Percentiles rank a stretch among this genome's conserved stretches.
Conservation (phyloP, 2,113 vertebrate genomes). For the Benitochromis conjunctus region DNA sequence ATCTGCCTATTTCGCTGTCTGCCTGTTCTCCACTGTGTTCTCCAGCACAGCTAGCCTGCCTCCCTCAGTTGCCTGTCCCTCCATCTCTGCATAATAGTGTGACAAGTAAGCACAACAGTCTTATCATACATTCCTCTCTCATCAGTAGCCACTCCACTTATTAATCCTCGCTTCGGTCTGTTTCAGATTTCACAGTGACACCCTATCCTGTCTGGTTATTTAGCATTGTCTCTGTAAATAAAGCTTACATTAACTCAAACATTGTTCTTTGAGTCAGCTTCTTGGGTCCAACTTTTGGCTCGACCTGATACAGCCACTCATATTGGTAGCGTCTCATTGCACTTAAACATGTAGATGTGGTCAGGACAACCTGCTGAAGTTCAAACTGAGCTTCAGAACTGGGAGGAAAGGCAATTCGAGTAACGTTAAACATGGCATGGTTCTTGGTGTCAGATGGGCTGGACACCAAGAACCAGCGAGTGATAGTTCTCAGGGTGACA, state of each 20-base stretch:
- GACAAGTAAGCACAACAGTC: too few relatives aligned
- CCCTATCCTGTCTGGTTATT: neutral
- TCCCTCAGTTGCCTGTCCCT: too few relatives aligned
- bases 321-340: neutral
- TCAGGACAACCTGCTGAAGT: neutral
- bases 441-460: neutral
- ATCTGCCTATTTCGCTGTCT: too few relatives aligned
- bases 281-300: neutral
- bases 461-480: neutral
- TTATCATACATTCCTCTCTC: too few relatives aligned
- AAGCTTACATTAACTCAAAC: neutral
- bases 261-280: neutral
- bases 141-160: too few relatives aligned
- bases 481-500: neutral
- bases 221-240: neutral
- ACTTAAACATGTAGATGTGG: neutral
- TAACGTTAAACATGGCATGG: neutral
- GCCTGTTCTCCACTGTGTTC: too few relatives aligned
- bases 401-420: neutral
- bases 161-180: neutral
- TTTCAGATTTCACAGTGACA: neutral
- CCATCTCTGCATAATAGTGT: too few relatives aligned
- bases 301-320: neutral
- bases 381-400: neutral
- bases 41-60: too few relatives aligned